Base-by-base conservation (phyloP, 2,113 vertebrate species). In the Speoplatyrhinus poulsoni region DNA sequence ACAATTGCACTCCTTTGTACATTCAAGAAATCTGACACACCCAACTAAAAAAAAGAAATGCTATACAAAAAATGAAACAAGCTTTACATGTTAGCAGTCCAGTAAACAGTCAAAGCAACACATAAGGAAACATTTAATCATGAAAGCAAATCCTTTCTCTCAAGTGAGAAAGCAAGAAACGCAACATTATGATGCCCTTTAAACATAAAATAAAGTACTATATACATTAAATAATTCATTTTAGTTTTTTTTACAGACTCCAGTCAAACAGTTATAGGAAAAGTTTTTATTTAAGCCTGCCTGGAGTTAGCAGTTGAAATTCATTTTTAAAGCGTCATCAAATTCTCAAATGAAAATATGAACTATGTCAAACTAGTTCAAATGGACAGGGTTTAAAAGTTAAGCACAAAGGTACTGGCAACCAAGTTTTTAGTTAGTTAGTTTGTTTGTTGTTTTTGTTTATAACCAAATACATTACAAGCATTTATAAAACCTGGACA, bases 1-100 rank as follows among this genome's bases (percentile, higher is more conserved):
- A 84, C 73, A 86, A 92, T 90, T 92, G 89, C 91, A 92, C 89
- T 91, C 90, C 82, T 88, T 87, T 90, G 82, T 93, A 93, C 92
- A 93, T 93, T 93, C 92, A 92, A 77, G 65, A 84, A 77, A 87
- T 80, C 81, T 78, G 85, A 90, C 79, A 81, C 82, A 62, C 67
- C 8, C 15, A 58, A 49, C 74, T 58, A 64, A 65, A 70, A 82
- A 71, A 61, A 79, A 81, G 62, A 50, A 50, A 26, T 6, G 67
- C 64, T 83, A 41, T 41, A 41, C 4, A 41, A 41, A 41, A 41
- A 41, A 26, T 26, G 16, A 69, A 54, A 80, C 62, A 76, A 89
- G 85, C 82, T 90, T 87, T 83, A 75, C 69, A 70, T 82, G 75
- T 80, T 75, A 87, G 82, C 84, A 87, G 85, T 89, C 87, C 83